These are phyloP conservation scores for Ephydatia muelleri DNA, from an alignment of 37 sponge, comb jelly and placozoan genomes.

Conservation along the genomic window DNA sequence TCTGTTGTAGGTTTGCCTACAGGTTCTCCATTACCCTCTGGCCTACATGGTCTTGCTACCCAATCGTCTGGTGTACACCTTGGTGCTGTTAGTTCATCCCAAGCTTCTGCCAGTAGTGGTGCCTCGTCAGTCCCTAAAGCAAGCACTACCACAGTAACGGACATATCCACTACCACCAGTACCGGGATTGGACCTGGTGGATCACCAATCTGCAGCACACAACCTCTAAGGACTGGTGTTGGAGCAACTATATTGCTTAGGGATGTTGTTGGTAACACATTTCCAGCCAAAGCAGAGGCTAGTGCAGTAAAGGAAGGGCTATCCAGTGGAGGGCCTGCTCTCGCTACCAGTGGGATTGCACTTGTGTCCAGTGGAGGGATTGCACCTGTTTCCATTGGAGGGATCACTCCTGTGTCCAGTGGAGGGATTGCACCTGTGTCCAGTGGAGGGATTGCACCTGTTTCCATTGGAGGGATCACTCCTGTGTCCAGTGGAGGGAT, in stretches of 20 bases:
- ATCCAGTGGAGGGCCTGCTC: neutral
- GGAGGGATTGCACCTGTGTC: neutral
- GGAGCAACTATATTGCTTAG: neutral
- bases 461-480: too few relatives aligned
- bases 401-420: neutral
- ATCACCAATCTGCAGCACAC: neutral
- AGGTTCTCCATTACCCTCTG: neutral
- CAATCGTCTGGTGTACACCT: too few relatives aligned
- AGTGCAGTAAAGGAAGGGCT: neutral
- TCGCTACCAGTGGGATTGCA: neutral
- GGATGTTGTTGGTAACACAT: neutral
- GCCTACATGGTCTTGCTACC: too few relatives aligned
- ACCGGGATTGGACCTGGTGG: neutral
- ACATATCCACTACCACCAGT: too few relatives aligned
- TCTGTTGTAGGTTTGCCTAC: too few relatives aligned
- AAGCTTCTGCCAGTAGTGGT: neutral
- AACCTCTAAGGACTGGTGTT: neutral
- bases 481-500: neutral
- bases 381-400: neutral
- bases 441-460: neutral
- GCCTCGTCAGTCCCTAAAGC: neutral
- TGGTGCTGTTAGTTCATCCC: neutral
- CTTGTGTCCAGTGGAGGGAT: neutral
- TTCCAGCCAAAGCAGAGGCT: neutral
- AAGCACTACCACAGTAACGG: neutral